phyloP scores from a whole-genome alignment of 1,140 invertebrate genomes.

The Drosophila ogumai region DNA sequence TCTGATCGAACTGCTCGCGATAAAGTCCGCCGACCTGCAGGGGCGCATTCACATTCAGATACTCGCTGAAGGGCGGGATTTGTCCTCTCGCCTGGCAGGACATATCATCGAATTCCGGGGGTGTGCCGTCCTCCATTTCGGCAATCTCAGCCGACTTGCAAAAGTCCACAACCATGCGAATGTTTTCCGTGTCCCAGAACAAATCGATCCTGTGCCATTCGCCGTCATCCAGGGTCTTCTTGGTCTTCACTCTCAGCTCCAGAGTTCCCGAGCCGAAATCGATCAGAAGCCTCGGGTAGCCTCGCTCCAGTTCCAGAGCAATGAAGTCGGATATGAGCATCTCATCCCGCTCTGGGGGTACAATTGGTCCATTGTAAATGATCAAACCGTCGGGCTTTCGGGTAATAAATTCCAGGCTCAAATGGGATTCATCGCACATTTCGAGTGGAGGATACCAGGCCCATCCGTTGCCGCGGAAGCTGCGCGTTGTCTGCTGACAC shows the following conservation, averaged over 20 bases:
- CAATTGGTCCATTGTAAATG: slow-evolving; percentile 98
- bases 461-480: slow-evolving; percentile 96
- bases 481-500: slow-evolving; percentile 97
- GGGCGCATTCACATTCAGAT: slow-evolving; percentile 97
- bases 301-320: slow-evolving; percentile 95
- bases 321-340: slow-evolving; percentile 96
- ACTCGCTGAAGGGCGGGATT: slow-evolving; percentile 98
- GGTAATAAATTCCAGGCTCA: slow-evolving; percentile 98
- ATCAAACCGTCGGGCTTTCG: slow-evolving; percentile 95
- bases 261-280: slow-evolving; percentile 98
- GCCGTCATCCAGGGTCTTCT: slow-evolving; percentile 94
- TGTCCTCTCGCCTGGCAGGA: slow-evolving; percentile 94
- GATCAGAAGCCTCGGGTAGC: slow-evolving; percentile 94
- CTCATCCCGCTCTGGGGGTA: slow-evolving; percentile 95
- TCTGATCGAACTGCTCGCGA: slow-evolving; percentile 93
- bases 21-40: slow-evolving; percentile 96
- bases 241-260: slow-evolving; percentile 94
- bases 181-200: slow-evolving; percentile 97
- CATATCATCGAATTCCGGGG: slow-evolving; percentile 93
- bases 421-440: slow-evolving; percentile 97
- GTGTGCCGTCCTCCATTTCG: slow-evolving; percentile 94
- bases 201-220: slow-evolving; percentile 98
- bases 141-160: slow-evolving; percentile 94
- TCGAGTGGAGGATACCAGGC: slow-evolving; percentile 98
- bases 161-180: slow-evolving; percentile 95